Conservation (phyloP, 2,797 vertebrate genomes). For the Leuciscus waleckii region DNA sequence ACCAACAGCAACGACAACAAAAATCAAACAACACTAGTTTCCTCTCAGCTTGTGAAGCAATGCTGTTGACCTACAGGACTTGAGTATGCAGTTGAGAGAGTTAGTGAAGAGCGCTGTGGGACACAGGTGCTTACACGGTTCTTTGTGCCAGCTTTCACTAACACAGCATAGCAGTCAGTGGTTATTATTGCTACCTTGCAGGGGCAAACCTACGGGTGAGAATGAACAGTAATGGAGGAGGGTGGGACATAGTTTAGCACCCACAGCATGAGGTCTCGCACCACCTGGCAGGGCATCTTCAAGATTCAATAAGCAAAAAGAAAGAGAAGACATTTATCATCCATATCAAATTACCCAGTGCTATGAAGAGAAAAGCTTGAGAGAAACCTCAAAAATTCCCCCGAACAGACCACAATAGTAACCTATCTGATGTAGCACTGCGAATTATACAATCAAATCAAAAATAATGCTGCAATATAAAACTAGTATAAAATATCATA, state of each 20-base stretch:
- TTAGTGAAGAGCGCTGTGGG: conserved; percentile 14
- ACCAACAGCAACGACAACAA: neutral
- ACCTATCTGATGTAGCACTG: neutral
- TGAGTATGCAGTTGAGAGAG: neutral
- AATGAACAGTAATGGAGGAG: conserved; percentile 49
- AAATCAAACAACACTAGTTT: neutral
- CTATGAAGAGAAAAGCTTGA: conserved; percentile 16
- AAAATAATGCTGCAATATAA: neutral
- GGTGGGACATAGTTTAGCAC: conserved; percentile 56
- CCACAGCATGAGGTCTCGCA: conserved; percentile 48
- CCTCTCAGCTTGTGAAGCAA: neutral
- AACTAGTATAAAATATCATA: conserved; percentile 3
- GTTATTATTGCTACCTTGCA: conserved; percentile 48
- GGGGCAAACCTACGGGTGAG: conserved; percentile 48
- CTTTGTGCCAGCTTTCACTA: conserved; percentile 11
- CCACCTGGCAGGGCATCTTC: conserved; percentile 56
- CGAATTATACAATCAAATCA: neutral
- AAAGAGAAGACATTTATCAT: conserved; percentile 43
- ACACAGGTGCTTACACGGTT: conserved; percentile 4
- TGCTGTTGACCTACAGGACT: neutral
- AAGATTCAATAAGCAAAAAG: conserved; percentile 37
- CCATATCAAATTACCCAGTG: conserved; percentile 34
- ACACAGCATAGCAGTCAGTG: conserved; percentile 13
- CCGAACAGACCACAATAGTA: neutral
- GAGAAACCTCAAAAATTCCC: neutral